Base-by-base conservation (phyloP, 2,888 invertebrate species). In the Muscina levida region DNA sequence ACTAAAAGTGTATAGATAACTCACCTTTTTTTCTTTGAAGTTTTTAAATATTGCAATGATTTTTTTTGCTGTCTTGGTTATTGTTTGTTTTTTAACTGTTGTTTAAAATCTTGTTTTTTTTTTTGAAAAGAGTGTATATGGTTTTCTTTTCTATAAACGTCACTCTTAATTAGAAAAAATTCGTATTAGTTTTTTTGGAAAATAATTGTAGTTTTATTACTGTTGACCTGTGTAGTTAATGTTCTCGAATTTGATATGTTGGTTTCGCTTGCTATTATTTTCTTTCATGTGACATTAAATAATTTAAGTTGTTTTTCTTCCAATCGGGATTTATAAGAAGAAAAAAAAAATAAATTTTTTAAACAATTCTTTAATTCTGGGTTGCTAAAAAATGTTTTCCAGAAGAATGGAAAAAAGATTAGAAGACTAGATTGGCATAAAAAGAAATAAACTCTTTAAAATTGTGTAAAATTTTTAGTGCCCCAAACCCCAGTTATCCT, bases 161-260 rank as follows among this genome's bases (percentile, higher is more conserved):
- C 31, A 26, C 46, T n/a, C 26, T n/a, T 11, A 70, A 48, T 17
- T 44, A 17, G 46, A 37, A 48, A 15, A 39, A 37, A 31, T 44
- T 70, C 15, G 19, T 17, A 11, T 48, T 59, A 59, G 17, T 42
- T 19, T 37, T n/a, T 37, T 37, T 44, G 39, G 44, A 59, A 59
- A 8, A 59, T 42, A 42, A 44, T 44, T 44, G 13, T 24, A 6
- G 42, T 44, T 44, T 44, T 3, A 19, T 65, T 19, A 22, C 39
- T 65, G 3, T 42, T 44, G 22, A 22, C 39, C 13, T 13, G 19
- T 62, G 10, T 31, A n/a, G 67, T 62, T 62, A 44, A 19, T 66
- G n/a, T 31, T 74, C 39, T 62, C 72, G 77, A 84, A 85, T 84
- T 84, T 86, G 86, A 86, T 86, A 86, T 86, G 86, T 86, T 83